Base-by-base conservation (phyloP, 2,888 invertebrate genomes). In the Prenolepis imparis region DNA sequence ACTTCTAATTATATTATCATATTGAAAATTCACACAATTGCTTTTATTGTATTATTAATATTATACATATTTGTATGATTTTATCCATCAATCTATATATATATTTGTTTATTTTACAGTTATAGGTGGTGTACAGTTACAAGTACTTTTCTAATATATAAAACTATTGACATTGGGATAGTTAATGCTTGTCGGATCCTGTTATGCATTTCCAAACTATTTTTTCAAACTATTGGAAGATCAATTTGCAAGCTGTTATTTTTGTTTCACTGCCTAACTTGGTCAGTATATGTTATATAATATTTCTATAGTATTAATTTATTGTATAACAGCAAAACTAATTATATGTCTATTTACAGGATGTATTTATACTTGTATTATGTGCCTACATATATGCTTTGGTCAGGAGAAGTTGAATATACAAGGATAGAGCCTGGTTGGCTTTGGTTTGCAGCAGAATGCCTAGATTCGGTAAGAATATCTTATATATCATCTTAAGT, bases 391-490 rank as follows among this genome's bases (percentile, higher is more conserved):
- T 89, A 84, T 52, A 85, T 92, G 63, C 82, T 92, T 18, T 90
- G 89, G 80, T 82, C 85, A 28, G 87, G 89, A 44, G 87, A 88
- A 15, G 82, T 86, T 59, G 85, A 87, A n/a, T 85, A 90, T 70
- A 73, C 85, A 12, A 75, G 73, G 57, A 87, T 78, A 24, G 86
- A 91, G 24, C 61, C 90, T 28, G 92, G 88, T 41, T 92, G 91
- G 90, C 75, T 92, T 41, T 93, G 93, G 93, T 92, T 92, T 21
- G 68, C 86, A 32, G 84, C 85, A 21, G 93, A 93, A 73, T 91
- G 91, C 36, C 55, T 92, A 12, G 91, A 92, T 86, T 92, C 93
- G 72, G 93, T 93, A 87, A 90, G 6, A 74, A 2, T 36, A 44
- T 59, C 8, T 9, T 36, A 63, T n/a, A 8, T 48, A n/a, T 28